Conservation (phyloP, 2,888 invertebrate genomes). For the Pachycephus smyrnensis region DNA sequence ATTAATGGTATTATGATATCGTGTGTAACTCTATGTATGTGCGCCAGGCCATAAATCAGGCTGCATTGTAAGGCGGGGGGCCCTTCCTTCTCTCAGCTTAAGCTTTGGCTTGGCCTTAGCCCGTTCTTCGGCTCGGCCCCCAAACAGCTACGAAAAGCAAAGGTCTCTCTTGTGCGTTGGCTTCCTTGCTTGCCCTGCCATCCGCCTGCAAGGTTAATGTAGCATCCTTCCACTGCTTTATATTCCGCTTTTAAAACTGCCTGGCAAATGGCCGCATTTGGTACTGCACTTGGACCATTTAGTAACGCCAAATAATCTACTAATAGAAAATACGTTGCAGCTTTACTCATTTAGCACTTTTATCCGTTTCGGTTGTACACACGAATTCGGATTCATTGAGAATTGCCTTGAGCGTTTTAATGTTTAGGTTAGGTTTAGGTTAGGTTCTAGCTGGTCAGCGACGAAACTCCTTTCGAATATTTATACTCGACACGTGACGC, state of each 20-base stretch:
- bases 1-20: slow-evolving; percentile 68
- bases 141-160: slow-evolving; percentile 45
- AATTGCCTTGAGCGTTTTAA: background rate
- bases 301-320: background rate
- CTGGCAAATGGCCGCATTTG: slow-evolving; percentile 1
- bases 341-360: background rate
- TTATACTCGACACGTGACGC: background rate
- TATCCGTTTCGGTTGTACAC: background rate
- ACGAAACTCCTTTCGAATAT: background rate
- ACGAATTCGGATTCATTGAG: background rate
- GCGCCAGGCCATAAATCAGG: slow-evolving; percentile 65
- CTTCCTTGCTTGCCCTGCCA: slow-evolving; percentile 26
- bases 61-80: slow-evolving; percentile 62
- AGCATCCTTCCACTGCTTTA: slow-evolving; percentile 31
- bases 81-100: slow-evolving; percentile 72
- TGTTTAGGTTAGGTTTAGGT: background rate
- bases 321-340: background rate
- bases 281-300: background rate
- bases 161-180: slow-evolving; percentile 37
- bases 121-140: slow-evolving; percentile 61
- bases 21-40: slow-evolving; percentile 66
- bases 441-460: background rate
- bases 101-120: slow-evolving; percentile 68
- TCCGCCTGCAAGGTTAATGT: slow-evolving; percentile 19
- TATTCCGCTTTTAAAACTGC: slow-evolving; percentile 14